Evolutionary conservation across 2,113 vertebrate genomes (phyloP), one percentile per base, ranked within the genome.

Genomic region (Seriola rivoliana): DNA sequence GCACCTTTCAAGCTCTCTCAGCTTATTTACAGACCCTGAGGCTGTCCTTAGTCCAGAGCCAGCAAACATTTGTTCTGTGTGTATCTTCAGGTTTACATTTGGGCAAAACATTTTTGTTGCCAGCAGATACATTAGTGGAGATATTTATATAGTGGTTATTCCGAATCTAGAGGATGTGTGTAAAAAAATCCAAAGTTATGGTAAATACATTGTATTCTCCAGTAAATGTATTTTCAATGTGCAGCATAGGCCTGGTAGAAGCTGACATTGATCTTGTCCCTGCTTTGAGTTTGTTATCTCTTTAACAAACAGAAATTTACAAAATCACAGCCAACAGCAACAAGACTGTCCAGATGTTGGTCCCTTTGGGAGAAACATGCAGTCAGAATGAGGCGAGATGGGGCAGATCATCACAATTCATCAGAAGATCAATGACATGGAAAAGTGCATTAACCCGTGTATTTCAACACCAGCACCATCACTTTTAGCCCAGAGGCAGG

Each of bases 311-410:
- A 19, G 8, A 63, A 38, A 52, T 71, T 74, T 36, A 57, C 25
- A 46, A 44, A 58, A 58, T 58, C 40, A 75, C 57, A 50, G 65
- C 60, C 60, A 65, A 84, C 58, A 64, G 34, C 52, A 79, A 68
- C 57, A 81, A 13, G 14, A 36, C 17, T 36, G 46, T 58, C 21
- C 71, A 91, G 62, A 85, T 87, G 89, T 74, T 16, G 19, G 17
- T 32, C 62, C 12, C 38, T 50, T 12, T 40, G 65, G 46, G 40
- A 71, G 9, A 63, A 64, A 36, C 7, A 36, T 50, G 5, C 44
- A 12, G 34, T 62, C 25, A 4, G 3, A 32, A 1, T 29, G 7
- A 55, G 67, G 25, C 48, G n/a, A n/a, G 46, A 42, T 32, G 4
- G 1, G 19, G 14, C 13, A 55, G 65, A 40, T 48, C 32, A 29